phyloP scores from a whole-genome alignment of 2,797 vertebrate genomes.

The Bradypodion ventrale region DNA sequence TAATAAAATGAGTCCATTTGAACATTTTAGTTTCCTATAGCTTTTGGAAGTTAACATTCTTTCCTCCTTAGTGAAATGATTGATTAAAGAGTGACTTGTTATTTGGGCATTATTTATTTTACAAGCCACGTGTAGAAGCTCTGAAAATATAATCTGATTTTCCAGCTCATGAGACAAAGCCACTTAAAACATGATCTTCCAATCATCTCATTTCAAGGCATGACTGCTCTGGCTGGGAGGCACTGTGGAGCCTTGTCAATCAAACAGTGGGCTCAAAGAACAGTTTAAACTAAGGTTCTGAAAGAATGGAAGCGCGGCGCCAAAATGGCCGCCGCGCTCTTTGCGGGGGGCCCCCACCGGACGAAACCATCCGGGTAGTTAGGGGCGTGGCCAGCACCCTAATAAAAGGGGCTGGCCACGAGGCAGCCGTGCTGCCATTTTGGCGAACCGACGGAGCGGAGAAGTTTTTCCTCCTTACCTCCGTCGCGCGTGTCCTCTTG shows the following conservation, averaged over 20 bases:
- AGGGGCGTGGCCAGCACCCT: no score
- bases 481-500: no score
- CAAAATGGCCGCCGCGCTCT: no score
- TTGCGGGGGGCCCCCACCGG: no score
- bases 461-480: no score
- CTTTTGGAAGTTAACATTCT: constrained; percentile 29
- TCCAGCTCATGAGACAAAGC: not conserved
- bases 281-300: constrained; percentile 9
- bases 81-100: constrained; percentile 49
- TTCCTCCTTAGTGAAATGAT: constrained; percentile 39
- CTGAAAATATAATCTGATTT: constrained; percentile 57
- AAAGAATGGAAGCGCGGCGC: no score
- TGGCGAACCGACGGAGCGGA: no score
- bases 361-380: no score
- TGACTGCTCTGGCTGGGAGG: constrained; percentile 9
- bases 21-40: constrained; percentile 1
- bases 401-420: no score
- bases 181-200: constrained; percentile 31
- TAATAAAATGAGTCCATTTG: constrained; percentile 45
- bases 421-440: no score
- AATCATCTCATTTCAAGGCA: not conserved
- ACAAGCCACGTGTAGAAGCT: constrained; percentile 47
- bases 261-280: constrained; percentile 35
- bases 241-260: accelerated
- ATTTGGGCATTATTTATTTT: constrained; percentile 59